Conservation (phyloP, 2,888 invertebrate genomes). For the Frankliniella fusca region DNA sequence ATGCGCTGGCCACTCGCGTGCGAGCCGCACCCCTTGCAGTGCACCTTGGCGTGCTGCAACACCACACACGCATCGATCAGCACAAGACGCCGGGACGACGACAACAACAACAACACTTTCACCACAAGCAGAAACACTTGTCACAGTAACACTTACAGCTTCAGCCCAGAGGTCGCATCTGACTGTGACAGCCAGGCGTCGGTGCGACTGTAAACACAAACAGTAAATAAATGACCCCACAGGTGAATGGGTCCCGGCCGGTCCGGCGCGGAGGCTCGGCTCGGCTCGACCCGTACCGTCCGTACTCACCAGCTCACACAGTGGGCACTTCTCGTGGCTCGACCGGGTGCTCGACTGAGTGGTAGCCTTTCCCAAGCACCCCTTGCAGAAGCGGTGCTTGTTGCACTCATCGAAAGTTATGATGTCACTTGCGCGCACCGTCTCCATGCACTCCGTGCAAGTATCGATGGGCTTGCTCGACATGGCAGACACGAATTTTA, state of each 20-base stretch:
- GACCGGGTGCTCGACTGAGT: not conserved
- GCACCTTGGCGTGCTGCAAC: not conserved
- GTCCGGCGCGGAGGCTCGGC: not conserved
- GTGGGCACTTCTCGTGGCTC: not conserved
- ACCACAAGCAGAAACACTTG: no score
- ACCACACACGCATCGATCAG: not conserved
- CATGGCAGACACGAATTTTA: not conserved
- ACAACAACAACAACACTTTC: not conserved
- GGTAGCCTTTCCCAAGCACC: not conserved
- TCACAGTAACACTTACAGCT: not conserved
- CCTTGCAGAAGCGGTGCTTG: not conserved
- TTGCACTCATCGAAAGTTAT: not conserved
- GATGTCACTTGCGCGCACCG: not conserved
- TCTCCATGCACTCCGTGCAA: not conserved
- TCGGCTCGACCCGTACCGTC: not conserved
- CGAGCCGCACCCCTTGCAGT: not conserved
- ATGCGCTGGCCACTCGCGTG: not conserved
- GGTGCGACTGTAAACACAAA: not conserved
- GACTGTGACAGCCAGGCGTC: not conserved
- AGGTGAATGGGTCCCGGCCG: not conserved
- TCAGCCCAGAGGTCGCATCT: not conserved
- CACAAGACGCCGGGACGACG: not conserved
- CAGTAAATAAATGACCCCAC: not conserved
- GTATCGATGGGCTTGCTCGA: not conserved
- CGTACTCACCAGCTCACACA: not conserved